Percentiles rank a stretch among this genome's conserved stretches.
phyloP scores from a whole-genome alignment of 2,888 invertebrate genomes.

The Neuroscelio doddi region DNA sequence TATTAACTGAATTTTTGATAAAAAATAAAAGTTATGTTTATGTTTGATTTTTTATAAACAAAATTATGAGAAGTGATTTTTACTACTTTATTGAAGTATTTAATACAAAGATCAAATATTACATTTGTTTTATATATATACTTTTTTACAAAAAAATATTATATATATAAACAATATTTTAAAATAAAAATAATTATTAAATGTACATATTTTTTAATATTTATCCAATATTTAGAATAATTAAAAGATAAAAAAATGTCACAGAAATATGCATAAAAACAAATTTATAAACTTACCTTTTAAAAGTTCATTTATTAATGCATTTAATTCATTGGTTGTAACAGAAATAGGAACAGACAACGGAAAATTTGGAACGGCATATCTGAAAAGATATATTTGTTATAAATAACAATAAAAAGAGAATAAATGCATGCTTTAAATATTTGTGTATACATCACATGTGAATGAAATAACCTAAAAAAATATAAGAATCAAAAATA shows the following conservation, averaged over 20 bases:
- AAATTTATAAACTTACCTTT: no score
- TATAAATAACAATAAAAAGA: slow-evolving; percentile 7
- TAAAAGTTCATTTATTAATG: slow-evolving; percentile 85
- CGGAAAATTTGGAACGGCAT: slow-evolving; percentile 89
- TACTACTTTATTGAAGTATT: no score
- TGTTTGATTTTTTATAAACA: slow-evolving; percentile 9
- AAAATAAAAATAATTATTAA: no score
- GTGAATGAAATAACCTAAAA: neutral
- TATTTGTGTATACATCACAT: no score
- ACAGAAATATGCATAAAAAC: no score
- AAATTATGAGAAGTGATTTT: slow-evolving; percentile 5
- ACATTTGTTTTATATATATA: no score
- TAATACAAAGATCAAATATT: no score
- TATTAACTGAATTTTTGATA: neutral
- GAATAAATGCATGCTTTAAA: neutral
- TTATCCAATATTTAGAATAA: no score
- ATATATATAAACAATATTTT: no score
- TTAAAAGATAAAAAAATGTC: no score
- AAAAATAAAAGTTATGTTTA: slow-evolving; percentile 9
- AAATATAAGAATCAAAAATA: slow-evolving; percentile 47
- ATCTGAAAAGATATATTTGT: slow-evolving; percentile 75
- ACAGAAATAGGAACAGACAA: slow-evolving; percentile 86
- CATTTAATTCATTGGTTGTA: slow-evolving; percentile 81
- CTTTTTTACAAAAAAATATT: no score
- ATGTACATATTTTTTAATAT: no score